Percentiles rank a stretch among this genome's conserved stretches.
These are phyloP conservation scores for Mus minutoides DNA, from an alignment of 2,797 vertebrate genomes.

Conservation along the genomic window DNA sequence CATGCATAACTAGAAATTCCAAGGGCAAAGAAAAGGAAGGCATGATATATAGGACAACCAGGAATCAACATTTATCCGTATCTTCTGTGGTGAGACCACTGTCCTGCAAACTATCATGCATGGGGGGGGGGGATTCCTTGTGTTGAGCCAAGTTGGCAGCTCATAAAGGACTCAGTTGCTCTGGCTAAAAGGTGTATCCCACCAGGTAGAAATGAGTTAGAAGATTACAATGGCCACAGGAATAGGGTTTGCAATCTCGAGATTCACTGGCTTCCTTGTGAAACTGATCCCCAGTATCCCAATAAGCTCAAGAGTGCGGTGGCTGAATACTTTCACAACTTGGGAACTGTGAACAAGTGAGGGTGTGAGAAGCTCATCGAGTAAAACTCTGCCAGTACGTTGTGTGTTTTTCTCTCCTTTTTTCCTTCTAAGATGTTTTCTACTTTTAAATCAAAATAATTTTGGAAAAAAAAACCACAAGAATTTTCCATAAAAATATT, in stretches of 20 bases:
- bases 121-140: not conserved
- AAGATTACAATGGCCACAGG: not conserved
- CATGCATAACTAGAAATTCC: not conserved
- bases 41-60: not conserved
- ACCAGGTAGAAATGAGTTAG: not conserved
- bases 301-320: not conserved
- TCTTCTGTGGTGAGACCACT: not conserved
- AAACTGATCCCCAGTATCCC: not conserved
- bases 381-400: not conserved
- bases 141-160: not conserved
- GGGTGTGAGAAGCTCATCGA: too few relatives aligned
- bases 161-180: not conserved
- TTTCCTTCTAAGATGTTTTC: not conserved
- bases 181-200: not conserved
- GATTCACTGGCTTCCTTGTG: not conserved
- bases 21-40: not conserved
- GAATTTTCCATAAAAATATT: not conserved
- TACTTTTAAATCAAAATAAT: not conserved
- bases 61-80: not conserved
- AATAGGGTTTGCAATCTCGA: not conserved
- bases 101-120: not conserved
- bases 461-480: not conserved
- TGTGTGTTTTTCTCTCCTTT: not conserved
- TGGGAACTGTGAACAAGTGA: not conserved
- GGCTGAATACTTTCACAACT: not conserved